These are phyloP conservation scores for Phrynocephalus vlangalii DNA, from an alignment of 2,797 vertebrate species.

Conservation along the genomic window DNA sequence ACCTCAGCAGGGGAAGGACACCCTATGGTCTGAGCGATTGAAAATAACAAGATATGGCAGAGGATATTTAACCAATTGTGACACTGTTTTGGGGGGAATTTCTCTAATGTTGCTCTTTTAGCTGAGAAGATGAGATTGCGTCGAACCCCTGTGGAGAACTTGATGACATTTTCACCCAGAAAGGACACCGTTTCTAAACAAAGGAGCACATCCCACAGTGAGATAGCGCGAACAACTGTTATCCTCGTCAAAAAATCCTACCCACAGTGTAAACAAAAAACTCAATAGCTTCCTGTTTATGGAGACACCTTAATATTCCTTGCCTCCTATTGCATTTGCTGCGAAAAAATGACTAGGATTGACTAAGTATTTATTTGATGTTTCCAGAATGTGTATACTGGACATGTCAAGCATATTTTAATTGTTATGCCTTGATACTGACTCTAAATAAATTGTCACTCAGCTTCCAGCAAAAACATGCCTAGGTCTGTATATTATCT, in stretches of 20 bases:
- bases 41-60: constrained; percentile 28
- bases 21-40: not conserved
- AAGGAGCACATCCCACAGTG: constrained; percentile 46
- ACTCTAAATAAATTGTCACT: constrained; percentile 53
- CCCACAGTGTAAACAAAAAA: constrained; percentile 57
- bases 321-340: constrained; percentile 53
- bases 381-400: constrained; percentile 61
- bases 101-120: constrained; percentile 25
- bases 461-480: constrained; percentile 34
- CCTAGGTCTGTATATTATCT: constrained; percentile 35
- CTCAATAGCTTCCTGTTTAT: constrained; percentile 66
- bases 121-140: constrained; percentile 42
- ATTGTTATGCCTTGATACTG: constrained; percentile 24
- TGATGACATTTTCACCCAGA: constrained; percentile 51
- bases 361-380: constrained; percentile 71
- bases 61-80: constrained; percentile 25
- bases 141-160: constrained; percentile 50
- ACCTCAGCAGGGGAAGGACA: too few relatives aligned
- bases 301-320: constrained; percentile 58
- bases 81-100: constrained; percentile 23
- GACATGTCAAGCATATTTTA: constrained; percentile 60
- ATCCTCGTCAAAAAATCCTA: constrained; percentile 53
- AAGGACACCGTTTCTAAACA: constrained; percentile 59
- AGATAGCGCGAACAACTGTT: constrained; percentile 53
- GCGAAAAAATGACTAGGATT: constrained; percentile 67